Conservation (phyloP, 2,797 vertebrate species). For the Melanotaenia trifasciata region DNA sequence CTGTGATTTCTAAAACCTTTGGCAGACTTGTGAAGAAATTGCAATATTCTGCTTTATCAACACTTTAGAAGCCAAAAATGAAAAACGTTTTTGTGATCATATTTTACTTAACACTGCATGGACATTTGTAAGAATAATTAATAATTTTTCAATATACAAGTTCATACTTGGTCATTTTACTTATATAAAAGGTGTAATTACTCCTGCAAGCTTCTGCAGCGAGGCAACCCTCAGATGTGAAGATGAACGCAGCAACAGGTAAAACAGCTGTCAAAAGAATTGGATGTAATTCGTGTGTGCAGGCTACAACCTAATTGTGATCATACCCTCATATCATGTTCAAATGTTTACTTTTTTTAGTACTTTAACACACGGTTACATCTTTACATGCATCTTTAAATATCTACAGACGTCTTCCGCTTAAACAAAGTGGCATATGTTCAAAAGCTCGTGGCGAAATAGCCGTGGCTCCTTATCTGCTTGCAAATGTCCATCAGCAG, state of each 20-base stretch:
- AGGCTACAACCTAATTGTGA: background rate
- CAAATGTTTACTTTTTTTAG: slow-evolving; percentile 1
- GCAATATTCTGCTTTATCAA: background rate
- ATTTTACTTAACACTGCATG: background rate
- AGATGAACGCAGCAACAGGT: slow-evolving; percentile 46
- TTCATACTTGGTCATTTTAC: background rate
- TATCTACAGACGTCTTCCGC: background rate
- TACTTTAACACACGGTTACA: background rate
- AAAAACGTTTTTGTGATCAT: background rate
- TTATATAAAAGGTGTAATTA: background rate
- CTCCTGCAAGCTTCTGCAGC: background rate
- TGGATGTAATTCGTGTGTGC: background rate
- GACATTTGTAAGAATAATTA: background rate
- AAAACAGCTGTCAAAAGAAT: slow-evolving; percentile 47
- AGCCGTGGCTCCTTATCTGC: slow-evolving; percentile 55
- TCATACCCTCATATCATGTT: slow-evolving; percentile 7
- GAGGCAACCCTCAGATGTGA: slow-evolving; percentile 24
- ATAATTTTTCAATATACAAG: background rate
- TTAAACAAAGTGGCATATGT: slow-evolving; percentile 27
- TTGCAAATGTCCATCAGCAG: slow-evolving; percentile 67
- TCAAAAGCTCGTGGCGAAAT: slow-evolving; percentile 48
- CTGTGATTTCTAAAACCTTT: background rate
- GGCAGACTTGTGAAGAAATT: background rate
- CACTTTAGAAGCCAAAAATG: background rate
- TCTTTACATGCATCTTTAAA: background rate